Evolutionary conservation across 2,113 vertebrate species (phyloP).

Genomic region (Sorex fumeus): DNA sequence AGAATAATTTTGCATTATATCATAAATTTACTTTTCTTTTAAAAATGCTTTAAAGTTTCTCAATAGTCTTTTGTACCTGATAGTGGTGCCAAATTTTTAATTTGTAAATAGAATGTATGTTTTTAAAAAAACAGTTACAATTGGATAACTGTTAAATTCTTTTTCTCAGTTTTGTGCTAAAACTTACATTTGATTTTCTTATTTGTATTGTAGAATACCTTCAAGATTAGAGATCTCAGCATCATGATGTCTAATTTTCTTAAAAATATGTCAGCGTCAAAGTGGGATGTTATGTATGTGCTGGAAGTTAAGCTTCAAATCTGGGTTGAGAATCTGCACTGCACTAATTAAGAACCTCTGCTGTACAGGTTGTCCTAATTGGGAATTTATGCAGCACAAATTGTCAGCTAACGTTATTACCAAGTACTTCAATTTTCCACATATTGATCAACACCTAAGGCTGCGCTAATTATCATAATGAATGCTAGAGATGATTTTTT

Average conservation of each 20-base stretch:
- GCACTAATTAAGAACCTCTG: neutral
- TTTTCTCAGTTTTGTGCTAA: neutral
- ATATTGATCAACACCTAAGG: neutral
- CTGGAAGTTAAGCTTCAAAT: neutral
- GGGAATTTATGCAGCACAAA: neutral
- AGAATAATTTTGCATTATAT: neutral
- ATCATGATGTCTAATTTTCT: neutral
- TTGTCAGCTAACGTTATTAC: neutral
- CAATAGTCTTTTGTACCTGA: neutral
- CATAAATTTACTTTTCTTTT: neutral
- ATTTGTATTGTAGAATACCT: neutral
- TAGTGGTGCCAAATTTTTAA: neutral
- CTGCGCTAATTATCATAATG: neutral
- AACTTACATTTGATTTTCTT: neutral
- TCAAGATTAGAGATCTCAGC: neutral
- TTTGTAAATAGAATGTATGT: neutral
- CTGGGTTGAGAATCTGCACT: neutral
- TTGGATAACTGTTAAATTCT: neutral
- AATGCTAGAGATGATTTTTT: neutral
- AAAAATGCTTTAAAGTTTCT: neutral
- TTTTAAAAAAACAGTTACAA: neutral
- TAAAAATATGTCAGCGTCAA: slow-evolving; percentile 8
- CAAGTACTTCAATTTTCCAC: neutral
- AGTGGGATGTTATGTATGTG: neutral
- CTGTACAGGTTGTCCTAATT: neutral